Evolutionary conservation across 1,140 invertebrate species (phyloP), one percentile per base, ranked within the genome.

Genomic region (Potamilus streckersoni): DNA sequence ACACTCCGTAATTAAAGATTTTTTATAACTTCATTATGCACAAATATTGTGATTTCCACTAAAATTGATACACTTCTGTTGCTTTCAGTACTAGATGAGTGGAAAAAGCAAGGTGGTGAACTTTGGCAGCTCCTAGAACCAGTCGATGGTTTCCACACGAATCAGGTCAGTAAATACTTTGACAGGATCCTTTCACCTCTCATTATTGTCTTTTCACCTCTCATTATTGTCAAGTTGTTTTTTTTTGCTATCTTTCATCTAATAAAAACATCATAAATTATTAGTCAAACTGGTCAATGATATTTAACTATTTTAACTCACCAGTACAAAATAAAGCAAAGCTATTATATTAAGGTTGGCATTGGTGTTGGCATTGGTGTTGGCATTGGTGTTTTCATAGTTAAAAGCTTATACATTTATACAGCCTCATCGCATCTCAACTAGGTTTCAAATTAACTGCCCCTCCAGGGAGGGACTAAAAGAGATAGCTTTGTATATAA

Each of bases 101-200:
- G 89, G 89, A 83, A 82, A 59, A 78, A 81, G 49, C 31, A 75
- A 60, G 87, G 87, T n/a, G 89, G 90, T 27, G 79, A 86, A 60
- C 69, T 83, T 14, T 91, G 89, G 85, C 81, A 91, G 78, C 80
- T 92, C 2, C 83, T 92, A 69, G 92, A 92, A 81, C 86, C 91
- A 27, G 87, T 91, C 2, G 91, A 92, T 85, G 91, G 92, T 79
- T 89, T 92, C 71, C 91, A 92, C 86, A 87, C 90, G 49, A 91
- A 90, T 76, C 91, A 92, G 87, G 91, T 91, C 81, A 71, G 69
- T 74, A 17, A 68, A 55, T 38, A 17, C 27, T 38, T 67, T 1
- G 31, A 67, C 17, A 23, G 31, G 19, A 67, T 67, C 65, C 31
- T 19, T 2, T 14, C 13, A 62, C 23, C 19, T 62, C 6, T 62